A percentile compares a stretch with the other conserved stretches of the same genome.
These are phyloP conservation scores for Eupithecia centaureata DNA, from an alignment of 2,888 invertebrate genomes.

Conservation along the genomic window DNA sequence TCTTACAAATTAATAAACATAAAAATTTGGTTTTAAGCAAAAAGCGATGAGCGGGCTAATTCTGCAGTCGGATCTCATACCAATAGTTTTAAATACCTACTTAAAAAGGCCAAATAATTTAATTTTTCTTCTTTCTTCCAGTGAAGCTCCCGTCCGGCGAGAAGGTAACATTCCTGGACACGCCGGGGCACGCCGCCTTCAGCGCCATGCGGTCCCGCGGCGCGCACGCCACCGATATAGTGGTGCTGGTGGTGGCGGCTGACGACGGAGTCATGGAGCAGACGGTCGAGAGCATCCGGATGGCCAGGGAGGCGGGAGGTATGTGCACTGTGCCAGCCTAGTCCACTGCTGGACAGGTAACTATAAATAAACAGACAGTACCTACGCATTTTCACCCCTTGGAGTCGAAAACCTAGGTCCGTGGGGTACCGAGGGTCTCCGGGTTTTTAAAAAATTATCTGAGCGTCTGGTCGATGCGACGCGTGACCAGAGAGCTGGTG, in stretches of 20 bases:
- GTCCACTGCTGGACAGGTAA: not conserved
- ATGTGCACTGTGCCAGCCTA: not conserved
- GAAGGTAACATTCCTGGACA: conserved; percentile 96
- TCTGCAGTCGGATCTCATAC: too few relatives aligned
- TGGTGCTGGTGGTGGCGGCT: conserved; percentile 98
- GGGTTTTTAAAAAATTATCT: too few relatives aligned
- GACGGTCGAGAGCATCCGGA: conserved; percentile 94
- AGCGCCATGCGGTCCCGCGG: conserved; percentile 96
- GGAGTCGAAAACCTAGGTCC: too few relatives aligned
- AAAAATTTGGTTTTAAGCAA: too few relatives aligned
- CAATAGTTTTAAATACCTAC: too few relatives aligned
- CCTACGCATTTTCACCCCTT: too few relatives aligned
- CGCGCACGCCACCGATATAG: conserved; percentile 96
- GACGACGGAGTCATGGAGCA: conserved; percentile 99
- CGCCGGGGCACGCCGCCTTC: conserved; percentile 99
- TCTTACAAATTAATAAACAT: too few relatives aligned
- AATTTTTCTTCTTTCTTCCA: conserved; percentile 50
- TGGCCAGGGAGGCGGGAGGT: conserved; percentile 89
- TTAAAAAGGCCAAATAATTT: not conserved
- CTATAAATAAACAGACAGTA: not conserved
- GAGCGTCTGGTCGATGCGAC: too few relatives aligned
- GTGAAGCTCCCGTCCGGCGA: conserved; percentile 88
- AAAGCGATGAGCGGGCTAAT: too few relatives aligned
- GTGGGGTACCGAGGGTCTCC: too few relatives aligned
- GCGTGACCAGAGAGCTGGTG: too few relatives aligned